These are phyloP conservation scores for Trissolcus japonicus DNA, from an alignment of 2,888 invertebrate species.

Conservation along the genomic window DNA sequence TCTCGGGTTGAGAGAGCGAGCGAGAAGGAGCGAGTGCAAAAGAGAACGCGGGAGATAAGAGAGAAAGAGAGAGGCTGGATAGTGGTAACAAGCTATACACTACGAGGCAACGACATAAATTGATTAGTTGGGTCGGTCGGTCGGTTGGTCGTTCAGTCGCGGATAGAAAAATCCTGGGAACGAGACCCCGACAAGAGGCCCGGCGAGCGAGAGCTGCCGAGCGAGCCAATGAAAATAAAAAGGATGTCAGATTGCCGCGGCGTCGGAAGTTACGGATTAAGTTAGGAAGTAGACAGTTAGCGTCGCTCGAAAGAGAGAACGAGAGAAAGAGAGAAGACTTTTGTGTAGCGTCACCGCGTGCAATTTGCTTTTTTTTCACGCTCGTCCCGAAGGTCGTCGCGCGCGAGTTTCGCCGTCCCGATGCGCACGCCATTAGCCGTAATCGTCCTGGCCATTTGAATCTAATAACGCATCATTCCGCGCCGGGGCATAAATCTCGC, in stretches of 20 bases:
- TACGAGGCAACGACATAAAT: conserved; percentile 72
- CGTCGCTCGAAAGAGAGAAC: conserved; percentile 64
- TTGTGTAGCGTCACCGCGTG: conserved; percentile 14
- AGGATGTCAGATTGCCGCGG: conserved; percentile 77
- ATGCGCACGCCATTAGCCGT: conserved; percentile 19
- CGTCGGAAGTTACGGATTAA: conserved; percentile 77
- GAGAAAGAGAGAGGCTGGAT: conserved; percentile 57
- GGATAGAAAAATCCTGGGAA: conserved; percentile 76
- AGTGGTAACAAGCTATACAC: conserved; percentile 60
- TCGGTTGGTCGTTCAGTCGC: conserved; percentile 61
- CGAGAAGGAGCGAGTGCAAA: conserved; percentile 17
- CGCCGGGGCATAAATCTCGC: conserved; percentile 35
- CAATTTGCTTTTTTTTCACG: conserved; percentile 11
- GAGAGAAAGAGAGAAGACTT: conserved; percentile 53
- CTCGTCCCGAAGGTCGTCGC: conserved; percentile 3
- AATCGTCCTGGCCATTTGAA: conserved; percentile 26
- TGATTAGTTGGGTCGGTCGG: conserved; percentile 73
- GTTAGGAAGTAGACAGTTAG: conserved; percentile 77
- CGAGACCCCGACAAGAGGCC: conserved; percentile 71
- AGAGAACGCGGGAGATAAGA: conserved; percentile 44
- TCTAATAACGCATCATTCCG: conserved; percentile 42
- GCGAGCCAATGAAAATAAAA: conserved; percentile 76
- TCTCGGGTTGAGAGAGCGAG: conserved; percentile 45
- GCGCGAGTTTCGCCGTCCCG: conserved; percentile 19
- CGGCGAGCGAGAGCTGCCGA: conserved; percentile 59